phyloP scores from a whole-genome alignment of 2,113 vertebrate genomes.

The Balaeniceps rex region DNA sequence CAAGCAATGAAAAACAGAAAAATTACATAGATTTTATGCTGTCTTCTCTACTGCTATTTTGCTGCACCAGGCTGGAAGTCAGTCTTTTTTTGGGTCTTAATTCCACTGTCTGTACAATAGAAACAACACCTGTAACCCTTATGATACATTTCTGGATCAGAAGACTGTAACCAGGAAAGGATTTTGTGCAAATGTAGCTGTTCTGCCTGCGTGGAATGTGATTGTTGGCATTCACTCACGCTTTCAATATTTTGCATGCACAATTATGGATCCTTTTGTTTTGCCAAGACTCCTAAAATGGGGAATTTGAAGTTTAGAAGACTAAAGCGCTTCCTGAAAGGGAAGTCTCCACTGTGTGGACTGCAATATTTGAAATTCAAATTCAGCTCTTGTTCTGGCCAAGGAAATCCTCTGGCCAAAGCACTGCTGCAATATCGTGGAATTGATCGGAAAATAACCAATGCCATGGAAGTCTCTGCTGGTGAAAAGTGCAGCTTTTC shows the following conservation, averaged over 20 bases:
- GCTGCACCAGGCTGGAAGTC: not conserved
- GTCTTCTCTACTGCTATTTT: not conserved
- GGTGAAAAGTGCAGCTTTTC: not conserved
- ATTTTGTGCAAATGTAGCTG: not conserved
- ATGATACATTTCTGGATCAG: not conserved
- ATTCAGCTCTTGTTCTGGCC: not conserved
- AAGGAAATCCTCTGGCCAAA: not conserved
- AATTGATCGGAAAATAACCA: not conserved
- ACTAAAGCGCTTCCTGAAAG: not conserved
- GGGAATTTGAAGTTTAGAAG: not conserved
- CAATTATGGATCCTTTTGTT: not conserved
- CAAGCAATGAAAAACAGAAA: not conserved
- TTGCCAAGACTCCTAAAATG: not conserved
- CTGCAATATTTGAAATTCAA: not conserved
- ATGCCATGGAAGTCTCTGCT: not conserved
- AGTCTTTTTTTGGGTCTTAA: not conserved
- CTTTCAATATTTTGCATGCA: not conserved
- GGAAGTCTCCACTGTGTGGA: not conserved
- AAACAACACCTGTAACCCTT: not conserved
- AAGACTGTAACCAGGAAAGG: not conserved
- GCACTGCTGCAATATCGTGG: not conserved
- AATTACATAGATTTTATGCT: not conserved
- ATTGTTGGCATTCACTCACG: not conserved
- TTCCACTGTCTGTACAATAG: not conserved
- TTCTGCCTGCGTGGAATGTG: rapidly evolving